Evolutionary conservation across 2,797 vertebrate species (phyloP).

Genomic region (Bradypus variegatus): DNA sequence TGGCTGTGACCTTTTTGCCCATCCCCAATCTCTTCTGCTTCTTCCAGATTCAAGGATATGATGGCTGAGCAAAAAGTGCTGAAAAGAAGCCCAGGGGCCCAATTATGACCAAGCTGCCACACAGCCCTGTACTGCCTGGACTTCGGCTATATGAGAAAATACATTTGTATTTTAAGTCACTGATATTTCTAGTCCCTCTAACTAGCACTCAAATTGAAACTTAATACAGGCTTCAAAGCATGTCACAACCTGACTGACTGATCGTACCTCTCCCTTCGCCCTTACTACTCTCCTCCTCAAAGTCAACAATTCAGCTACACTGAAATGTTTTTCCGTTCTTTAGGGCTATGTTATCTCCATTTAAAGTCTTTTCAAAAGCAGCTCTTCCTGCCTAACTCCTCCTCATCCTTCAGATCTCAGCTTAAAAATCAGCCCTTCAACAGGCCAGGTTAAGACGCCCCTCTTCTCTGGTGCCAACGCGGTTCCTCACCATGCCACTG

Average conservation of each 20-base stretch:
- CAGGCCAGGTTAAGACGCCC: not conserved
- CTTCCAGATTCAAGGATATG: not conserved
- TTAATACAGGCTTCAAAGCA: constrained; percentile 10
- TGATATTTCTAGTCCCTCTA: not conserved
- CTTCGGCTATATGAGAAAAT: constrained; percentile 4
- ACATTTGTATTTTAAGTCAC: constrained; percentile 19
- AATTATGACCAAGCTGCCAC: not conserved
- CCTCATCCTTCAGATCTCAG: not conserved
- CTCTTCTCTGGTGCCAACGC: not conserved
- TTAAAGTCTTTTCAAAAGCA: not conserved
- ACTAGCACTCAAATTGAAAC: constrained; percentile 24
- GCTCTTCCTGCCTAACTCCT: constrained; percentile 26
- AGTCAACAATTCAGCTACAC: not conserved
- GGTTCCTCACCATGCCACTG: not conserved
- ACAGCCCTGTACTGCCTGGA: not conserved
- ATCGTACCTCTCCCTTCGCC: not conserved
- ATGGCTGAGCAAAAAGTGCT: not conserved
- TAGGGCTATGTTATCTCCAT: not conserved
- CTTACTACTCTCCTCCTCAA: not conserved
- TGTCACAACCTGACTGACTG: not conserved
- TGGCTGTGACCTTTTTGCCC: not conserved
- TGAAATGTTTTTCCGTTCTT: not conserved
- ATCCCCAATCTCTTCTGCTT: not conserved
- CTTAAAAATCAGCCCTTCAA: not conserved
- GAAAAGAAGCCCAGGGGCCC: not conserved